Base-by-base conservation (phyloP, 37 sponge, comb jelly and placozoan species). In the Diacarnus erythraeanus region DNA sequence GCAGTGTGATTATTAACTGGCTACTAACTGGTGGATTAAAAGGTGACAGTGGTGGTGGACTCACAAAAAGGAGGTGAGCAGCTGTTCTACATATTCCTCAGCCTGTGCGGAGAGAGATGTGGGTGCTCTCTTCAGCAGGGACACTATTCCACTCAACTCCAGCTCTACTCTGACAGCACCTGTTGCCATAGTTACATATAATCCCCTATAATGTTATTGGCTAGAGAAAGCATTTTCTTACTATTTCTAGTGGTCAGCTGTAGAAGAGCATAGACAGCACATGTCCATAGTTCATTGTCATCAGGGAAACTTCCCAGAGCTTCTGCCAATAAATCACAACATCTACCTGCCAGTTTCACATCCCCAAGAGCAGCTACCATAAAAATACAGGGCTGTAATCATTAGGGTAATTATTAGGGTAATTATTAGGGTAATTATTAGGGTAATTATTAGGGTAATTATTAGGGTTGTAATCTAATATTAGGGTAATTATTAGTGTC, bases 281-380 rank as follows among this genome's bases (percentile, higher is more conserved):
- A 83, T 8, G 63, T 72, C 43, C 38, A 41, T 3, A 81, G 47
- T 2, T 65, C 29, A 26, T 38, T 40, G 51, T 41, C 12, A 0
- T 0, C 36, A 33, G 75, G 51, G 26, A 64, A 74, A 30, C 0
- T 1, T 12, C 38, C 22, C 67, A 83, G 34, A n/a, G 57, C 68
- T 38, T 74, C 65, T 29, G 74, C 29, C 38, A 83, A 57, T 26
- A 69, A 43, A 30, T 79, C 79, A 79, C 57, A 69, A 38, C 69
- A 69, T 15, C 38, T 29, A 37, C 47, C 68, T 17, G 78, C 78
- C 27, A 78, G 38, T 66, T 79, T 79, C 37, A 10, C 17, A 25
- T 47, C 79, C 44, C 54, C 30, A 17, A 69, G 69, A 56, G 54
- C 69, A 79, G 69, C 69, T 79, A 47, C 20, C 59, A 61, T 27